These are phyloP conservation scores for Equus quagga DNA, from an alignment of 2,113 vertebrate species.

Conservation along the genomic window DNA sequence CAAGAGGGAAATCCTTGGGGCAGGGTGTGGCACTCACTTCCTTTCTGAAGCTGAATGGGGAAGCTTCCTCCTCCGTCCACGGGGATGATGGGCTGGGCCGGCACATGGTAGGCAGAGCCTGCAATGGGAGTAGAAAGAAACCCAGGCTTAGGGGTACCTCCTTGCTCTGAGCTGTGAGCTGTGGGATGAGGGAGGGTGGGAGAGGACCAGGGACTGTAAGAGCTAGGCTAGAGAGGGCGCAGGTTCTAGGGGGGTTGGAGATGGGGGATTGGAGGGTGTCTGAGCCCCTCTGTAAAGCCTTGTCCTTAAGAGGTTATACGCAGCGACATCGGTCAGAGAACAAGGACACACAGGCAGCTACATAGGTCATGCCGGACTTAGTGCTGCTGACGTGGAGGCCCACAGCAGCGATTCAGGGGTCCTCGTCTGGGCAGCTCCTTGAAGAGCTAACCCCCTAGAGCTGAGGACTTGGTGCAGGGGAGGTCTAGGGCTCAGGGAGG, in stretches of 20 bases:
- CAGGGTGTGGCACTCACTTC: slow-evolving; percentile 72
- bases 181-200: not conserved
- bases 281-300: not conserved
- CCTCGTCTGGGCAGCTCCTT: not conserved
- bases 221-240: not conserved
- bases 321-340: not conserved
- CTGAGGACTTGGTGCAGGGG: not conserved
- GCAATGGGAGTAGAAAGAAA: not conserved
- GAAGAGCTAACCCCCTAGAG: not conserved
- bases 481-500: not conserved
- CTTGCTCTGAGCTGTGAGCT: not conserved
- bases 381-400: not conserved
- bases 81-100: not conserved
- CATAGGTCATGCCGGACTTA: accelerated
- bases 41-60: slow-evolving; percentile 55
- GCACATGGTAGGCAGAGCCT: not conserved
- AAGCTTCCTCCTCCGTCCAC: slow-evolving; percentile 13
- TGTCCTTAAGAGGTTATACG: not conserved
- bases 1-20: slow-evolving; percentile 10
- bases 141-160: not conserved
- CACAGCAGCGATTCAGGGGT: not conserved
- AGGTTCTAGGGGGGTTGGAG: not conserved
- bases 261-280: not conserved
- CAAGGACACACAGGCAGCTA: not conserved
- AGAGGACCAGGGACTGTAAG: not conserved